phyloP scores from a whole-genome alignment of 2,113 vertebrate species.

The Numida meleagris region DNA sequence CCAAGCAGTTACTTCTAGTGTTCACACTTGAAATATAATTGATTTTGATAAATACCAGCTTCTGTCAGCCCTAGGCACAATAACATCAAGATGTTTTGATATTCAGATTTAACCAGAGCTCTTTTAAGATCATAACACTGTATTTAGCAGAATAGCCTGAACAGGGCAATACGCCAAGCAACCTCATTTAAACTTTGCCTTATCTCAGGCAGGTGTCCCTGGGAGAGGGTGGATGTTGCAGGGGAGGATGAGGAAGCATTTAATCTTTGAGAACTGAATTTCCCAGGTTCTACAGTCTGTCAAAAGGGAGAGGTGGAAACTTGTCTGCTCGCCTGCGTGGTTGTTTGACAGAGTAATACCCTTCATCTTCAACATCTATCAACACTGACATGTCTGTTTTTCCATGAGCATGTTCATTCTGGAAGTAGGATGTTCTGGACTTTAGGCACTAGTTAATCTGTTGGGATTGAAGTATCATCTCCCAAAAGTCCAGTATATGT shows the following conservation, averaged over 20 bases:
- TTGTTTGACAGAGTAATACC: background rate
- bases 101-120: background rate
- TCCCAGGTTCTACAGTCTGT: background rate
- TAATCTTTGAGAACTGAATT: background rate
- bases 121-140: background rate
- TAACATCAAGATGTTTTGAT: background rate
- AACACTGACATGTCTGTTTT: background rate
- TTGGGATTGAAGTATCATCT: background rate
- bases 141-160: conserved; percentile 1
- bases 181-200: background rate
- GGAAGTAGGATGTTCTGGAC: background rate
- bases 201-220: background rate
- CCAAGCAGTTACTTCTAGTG: background rate
- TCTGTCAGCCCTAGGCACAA: background rate
- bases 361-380: background rate
- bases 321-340: background rate
- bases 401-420: background rate
- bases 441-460: background rate
- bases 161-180: background rate
- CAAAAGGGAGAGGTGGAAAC: background rate
- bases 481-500: background rate
- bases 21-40: background rate
- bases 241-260: background rate
- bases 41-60: background rate
- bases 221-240: background rate